phyloP scores from a whole-genome alignment of 2,797 vertebrate genomes.

The Gymnothorax javanicus region DNA sequence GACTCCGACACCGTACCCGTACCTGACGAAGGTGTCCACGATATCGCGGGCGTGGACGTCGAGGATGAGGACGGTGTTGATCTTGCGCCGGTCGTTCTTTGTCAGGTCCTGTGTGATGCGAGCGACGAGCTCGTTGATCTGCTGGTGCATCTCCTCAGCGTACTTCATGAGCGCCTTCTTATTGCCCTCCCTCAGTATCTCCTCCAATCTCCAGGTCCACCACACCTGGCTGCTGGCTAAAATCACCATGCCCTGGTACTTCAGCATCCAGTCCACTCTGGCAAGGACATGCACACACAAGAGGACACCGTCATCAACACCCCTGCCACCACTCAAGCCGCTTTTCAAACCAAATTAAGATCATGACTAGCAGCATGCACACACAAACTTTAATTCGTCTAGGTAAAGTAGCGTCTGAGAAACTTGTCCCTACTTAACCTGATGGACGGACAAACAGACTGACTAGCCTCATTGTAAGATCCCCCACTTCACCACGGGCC shows the following conservation, averaged over 20 bases:
- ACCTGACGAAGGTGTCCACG: constrained; percentile 84
- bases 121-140: constrained; percentile 88
- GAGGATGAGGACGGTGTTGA: constrained; percentile 94
- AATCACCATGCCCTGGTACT: constrained; percentile 95
- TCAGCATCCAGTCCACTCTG: constrained; percentile 95
- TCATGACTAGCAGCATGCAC: too few relatives aligned
- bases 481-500: too few relatives aligned
- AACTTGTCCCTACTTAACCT: too few relatives aligned
- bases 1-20: constrained; percentile 72
- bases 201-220: constrained; percentile 98
- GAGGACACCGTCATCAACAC: not conserved
- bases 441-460: too few relatives aligned
- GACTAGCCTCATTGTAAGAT: too few relatives aligned
- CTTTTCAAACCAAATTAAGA: too few relatives aligned
- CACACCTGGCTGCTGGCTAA: constrained; percentile 92
- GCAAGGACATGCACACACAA: not conserved
- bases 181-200: constrained; percentile 81
- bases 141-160: constrained; percentile 86
- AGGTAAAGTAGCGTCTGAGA: too few relatives aligned
- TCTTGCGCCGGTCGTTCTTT: constrained; percentile 87
- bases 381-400: too few relatives aligned
- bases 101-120: constrained; percentile 81
- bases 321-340: not conserved
- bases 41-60: constrained; percentile 96
- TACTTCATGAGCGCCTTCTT: constrained; percentile 86